Percentiles rank a stretch among this genome's conserved stretches.
Conservation (phyloP, 2,797 vertebrate species). For the Chiloscyllium punctatum region DNA sequence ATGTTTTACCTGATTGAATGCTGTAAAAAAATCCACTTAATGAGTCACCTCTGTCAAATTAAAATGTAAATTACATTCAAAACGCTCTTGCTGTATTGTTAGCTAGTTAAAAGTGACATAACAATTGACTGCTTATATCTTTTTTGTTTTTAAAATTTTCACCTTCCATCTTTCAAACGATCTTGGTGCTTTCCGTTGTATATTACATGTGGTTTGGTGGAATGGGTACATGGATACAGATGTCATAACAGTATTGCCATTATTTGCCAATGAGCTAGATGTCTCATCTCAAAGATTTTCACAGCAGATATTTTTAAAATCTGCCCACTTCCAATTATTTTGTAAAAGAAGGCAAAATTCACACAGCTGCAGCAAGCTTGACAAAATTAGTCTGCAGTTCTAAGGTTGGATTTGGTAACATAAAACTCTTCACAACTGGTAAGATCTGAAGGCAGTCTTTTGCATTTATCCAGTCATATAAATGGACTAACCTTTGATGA, state of each 20-base stretch:
- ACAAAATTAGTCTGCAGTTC: constrained; percentile 54
- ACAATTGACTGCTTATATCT: background rate
- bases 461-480: constrained; percentile 32
- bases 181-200: background rate
- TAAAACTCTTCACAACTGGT: constrained; percentile 52
- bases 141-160: background rate
- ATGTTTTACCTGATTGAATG: constrained; percentile 7
- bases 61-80: background rate
- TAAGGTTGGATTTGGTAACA: constrained; percentile 56
- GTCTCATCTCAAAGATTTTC: constrained; percentile 59
- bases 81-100: background rate
- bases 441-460: constrained; percentile 49
- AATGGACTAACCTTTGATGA: constrained; percentile 50
- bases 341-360: constrained; percentile 55
- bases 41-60: constrained; percentile 16
- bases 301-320: constrained; percentile 49
- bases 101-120: constrained; percentile 2
- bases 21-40: background rate
- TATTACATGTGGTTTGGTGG: background rate
- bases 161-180: background rate
- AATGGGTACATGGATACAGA: background rate
- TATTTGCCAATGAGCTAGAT: constrained; percentile 56
- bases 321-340: constrained; percentile 42
- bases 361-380: constrained; percentile 55
- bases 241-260: constrained; percentile 50